phyloP scores from a whole-genome alignment of 2,888 invertebrate species.

The Orthosia incerta region DNA sequence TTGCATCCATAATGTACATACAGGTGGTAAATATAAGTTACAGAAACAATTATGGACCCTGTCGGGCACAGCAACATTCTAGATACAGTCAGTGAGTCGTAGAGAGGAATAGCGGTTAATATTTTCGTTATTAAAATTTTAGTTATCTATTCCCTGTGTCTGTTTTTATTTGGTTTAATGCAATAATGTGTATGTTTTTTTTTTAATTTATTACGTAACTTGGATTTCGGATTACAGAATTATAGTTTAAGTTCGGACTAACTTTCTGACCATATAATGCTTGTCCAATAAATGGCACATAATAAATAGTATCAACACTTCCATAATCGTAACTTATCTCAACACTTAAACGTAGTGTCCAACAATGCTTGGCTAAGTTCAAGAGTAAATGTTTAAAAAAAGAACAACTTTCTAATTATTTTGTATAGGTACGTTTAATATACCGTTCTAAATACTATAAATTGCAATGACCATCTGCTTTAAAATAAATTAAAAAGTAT shows the following conservation, averaged over 20 bases:
- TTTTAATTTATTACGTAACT: too few relatives aligned
- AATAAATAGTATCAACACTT: neutral
- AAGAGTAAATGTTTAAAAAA: too few relatives aligned
- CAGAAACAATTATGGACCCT: too few relatives aligned
- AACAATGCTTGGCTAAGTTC: neutral
- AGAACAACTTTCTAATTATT: slow-evolving; percentile 43
- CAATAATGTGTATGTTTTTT: too few relatives aligned
- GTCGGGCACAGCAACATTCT: too few relatives aligned
- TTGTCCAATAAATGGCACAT: neutral
- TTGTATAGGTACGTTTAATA: slow-evolving; percentile 10
- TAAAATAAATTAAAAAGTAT: slow-evolving; percentile 12
- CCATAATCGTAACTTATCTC: neutral
- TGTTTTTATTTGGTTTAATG: too few relatives aligned
- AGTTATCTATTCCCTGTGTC: too few relatives aligned
- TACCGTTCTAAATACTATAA: slow-evolving; percentile 6
- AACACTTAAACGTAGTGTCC: neutral
- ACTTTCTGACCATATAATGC: neutral
- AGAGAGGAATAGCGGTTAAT: too few relatives aligned
- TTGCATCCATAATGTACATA: too few relatives aligned
- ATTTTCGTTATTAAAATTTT: too few relatives aligned
- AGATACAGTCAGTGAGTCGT: too few relatives aligned
- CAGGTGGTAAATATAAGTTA: too few relatives aligned
- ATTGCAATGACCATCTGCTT: neutral
- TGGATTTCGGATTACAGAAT: neutral
- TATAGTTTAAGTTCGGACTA: neutral